phyloP scores from a whole-genome alignment of 2,797 vertebrate species.

The Sebastes diaconus region DNA sequence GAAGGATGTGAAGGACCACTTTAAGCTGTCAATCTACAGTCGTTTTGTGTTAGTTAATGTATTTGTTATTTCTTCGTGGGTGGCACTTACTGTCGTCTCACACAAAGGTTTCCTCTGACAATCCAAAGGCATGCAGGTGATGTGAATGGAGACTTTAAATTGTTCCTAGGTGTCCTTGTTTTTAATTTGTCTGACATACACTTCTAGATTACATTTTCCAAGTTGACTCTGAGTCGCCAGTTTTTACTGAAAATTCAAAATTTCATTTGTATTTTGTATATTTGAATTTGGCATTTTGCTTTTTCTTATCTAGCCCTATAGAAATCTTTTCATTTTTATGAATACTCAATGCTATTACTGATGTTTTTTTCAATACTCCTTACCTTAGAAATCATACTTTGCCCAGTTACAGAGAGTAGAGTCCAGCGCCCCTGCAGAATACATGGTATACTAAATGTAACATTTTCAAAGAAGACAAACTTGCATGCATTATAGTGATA shows the following conservation, averaged over 20 bases:
- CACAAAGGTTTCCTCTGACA: slow-evolving; percentile 4
- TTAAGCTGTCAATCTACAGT: slow-evolving; percentile 41
- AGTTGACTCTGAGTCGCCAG: too few relatives aligned
- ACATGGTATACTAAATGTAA: neutral
- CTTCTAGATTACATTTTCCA: neutral
- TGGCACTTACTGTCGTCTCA: slow-evolving; percentile 27
- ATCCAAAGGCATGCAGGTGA: slow-evolving; percentile 19
- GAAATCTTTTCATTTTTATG: too few relatives aligned
- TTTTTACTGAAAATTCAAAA: too few relatives aligned
- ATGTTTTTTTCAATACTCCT: too few relatives aligned
- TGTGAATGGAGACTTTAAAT: slow-evolving; percentile 16
- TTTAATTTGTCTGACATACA: slow-evolving; percentile 29
- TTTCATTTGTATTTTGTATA: too few relatives aligned
- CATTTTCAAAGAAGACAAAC: neutral
- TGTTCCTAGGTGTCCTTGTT: slow-evolving; percentile 7
- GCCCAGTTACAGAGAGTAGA: too few relatives aligned
- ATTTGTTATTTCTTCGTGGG: slow-evolving; percentile 41
- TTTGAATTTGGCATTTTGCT: too few relatives aligned
- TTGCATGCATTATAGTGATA: neutral
- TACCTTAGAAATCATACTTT: too few relatives aligned
- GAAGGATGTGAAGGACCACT: slow-evolving; percentile 14
- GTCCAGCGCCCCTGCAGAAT: too few relatives aligned
- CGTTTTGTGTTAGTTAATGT: slow-evolving; percentile 42
- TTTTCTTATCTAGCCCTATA: too few relatives aligned
- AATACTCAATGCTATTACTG: too few relatives aligned